Evolutionary conservation across 1,140 invertebrate genomes (phyloP).

Genomic region (Halyomorpha halys): DNA sequence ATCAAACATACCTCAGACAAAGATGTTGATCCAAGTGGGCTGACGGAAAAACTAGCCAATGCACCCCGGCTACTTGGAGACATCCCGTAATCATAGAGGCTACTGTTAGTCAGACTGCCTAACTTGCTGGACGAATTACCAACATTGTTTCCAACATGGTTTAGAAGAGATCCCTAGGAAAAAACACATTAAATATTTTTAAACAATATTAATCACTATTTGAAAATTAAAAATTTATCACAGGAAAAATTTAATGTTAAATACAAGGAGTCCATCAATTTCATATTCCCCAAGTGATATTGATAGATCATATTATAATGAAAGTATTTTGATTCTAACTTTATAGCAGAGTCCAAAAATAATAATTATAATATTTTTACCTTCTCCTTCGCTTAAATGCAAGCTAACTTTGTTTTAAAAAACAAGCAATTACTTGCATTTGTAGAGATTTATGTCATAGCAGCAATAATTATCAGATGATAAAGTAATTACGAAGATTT

Average conservation of each 20-base stretch:
- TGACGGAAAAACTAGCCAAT: conserved; percentile 21
- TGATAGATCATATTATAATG: too few relatives aligned
- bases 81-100: conserved; percentile 24
- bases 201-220: not conserved
- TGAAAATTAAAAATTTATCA: not conserved
- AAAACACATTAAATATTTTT: conserved; percentile 25
- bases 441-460: too few relatives aligned
- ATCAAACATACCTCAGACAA: conserved; percentile 2
- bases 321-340: too few relatives aligned
- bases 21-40: conserved; percentile 11
- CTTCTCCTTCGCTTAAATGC: too few relatives aligned
- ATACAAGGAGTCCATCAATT: too few relatives aligned
- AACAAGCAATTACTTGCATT: too few relatives aligned
- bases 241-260: not conserved
- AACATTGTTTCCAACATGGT: conserved; percentile 36
- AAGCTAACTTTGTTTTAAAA: too few relatives aligned
- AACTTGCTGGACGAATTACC: conserved; percentile 15
- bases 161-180: conserved; percentile 39
- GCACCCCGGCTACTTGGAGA: conserved; percentile 19
- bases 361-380: too few relatives aligned
- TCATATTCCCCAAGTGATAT: too few relatives aligned
- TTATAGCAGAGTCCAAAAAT: too few relatives aligned
- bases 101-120: conserved; percentile 26
- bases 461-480: too few relatives aligned
- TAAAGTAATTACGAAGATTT: too few relatives aligned